These are phyloP conservation scores for Dromiciops gliroides DNA, from an alignment of 2,113 vertebrate species.

Conservation along the genomic window DNA sequence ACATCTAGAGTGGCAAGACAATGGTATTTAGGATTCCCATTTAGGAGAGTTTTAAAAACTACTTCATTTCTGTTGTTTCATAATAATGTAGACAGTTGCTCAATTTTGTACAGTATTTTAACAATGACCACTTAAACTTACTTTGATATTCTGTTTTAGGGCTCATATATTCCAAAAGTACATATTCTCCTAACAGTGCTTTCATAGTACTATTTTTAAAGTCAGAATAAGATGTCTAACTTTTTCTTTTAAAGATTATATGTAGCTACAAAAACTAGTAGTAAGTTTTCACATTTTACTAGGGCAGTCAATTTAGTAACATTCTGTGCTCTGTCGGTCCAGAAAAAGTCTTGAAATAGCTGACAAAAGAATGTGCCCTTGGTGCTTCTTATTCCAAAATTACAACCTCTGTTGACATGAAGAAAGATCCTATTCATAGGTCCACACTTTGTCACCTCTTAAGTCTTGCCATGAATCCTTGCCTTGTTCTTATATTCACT, in stretches of 20 bases:
- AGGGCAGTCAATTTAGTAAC: slow-evolving; percentile 45
- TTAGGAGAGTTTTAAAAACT: slow-evolving; percentile 21
- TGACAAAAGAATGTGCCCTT: slow-evolving; percentile 76
- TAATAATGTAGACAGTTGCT: slow-evolving; percentile 2
- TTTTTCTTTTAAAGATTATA: slow-evolving; percentile 22
- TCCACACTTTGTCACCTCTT: slow-evolving; percentile 78
- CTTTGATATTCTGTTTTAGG: background rate
- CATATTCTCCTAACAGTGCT: background rate
- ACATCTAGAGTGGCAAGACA: slow-evolving; percentile 56
- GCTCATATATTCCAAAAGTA: slow-evolving; percentile 17
- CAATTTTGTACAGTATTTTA: slow-evolving; percentile 38
- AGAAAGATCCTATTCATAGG: slow-evolving; percentile 80
- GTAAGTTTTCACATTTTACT: slow-evolving; percentile 52
- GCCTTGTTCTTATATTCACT: slow-evolving; percentile 74
- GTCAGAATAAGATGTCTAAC: background rate
- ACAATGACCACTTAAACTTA: slow-evolving; percentile 5
- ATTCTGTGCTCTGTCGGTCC: slow-evolving; percentile 61
- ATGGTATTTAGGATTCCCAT: slow-evolving; percentile 34
- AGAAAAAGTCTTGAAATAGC: slow-evolving; percentile 68
- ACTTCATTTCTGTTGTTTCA: slow-evolving; percentile 27
- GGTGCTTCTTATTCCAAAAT: slow-evolving; percentile 79
- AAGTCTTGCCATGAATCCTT: slow-evolving; percentile 78
- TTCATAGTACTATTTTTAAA: background rate
- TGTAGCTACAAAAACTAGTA: background rate
- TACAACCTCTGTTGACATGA: slow-evolving; percentile 74